Evolutionary conservation across 2,888 invertebrate species (phyloP).

Genomic region (Tipula helvola): DNA sequence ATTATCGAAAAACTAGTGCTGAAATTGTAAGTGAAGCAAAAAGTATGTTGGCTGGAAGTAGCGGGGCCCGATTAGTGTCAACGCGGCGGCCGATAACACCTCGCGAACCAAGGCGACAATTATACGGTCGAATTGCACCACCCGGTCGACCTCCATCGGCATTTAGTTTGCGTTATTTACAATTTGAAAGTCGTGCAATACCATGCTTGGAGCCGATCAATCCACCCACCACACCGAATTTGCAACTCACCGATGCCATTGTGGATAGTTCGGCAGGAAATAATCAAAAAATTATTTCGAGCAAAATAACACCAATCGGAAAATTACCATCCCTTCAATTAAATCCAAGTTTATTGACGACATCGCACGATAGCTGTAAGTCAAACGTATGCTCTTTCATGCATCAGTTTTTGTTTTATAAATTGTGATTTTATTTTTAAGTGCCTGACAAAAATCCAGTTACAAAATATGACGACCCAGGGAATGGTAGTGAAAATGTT

Average conservation of each 20-base stretch:
- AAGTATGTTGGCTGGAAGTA: slow-evolving; percentile 39
- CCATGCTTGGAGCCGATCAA: slow-evolving; percentile 31
- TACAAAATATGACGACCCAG: neutral
- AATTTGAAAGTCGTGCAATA: slow-evolving; percentile 37
- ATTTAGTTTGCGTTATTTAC: slow-evolving; percentile 56
- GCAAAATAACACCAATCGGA: slow-evolving; percentile 7
- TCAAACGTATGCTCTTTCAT: neutral
- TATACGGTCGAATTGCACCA: slow-evolving; percentile 50
- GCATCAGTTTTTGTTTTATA: neutral
- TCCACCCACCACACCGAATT: slow-evolving; percentile 12
- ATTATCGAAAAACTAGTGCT: slow-evolving; percentile 54
- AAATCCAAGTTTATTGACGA: slow-evolving; percentile 16
- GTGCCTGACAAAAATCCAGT: neutral
- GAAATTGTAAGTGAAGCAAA: slow-evolving; percentile 71
- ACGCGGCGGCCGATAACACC: slow-evolving; percentile 82
- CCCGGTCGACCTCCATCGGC: slow-evolving; percentile 58
- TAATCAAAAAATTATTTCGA: neutral
- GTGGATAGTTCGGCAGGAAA: slow-evolving; percentile 12
- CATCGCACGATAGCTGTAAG: slow-evolving; percentile 19
- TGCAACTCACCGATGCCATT: slow-evolving; percentile 17
- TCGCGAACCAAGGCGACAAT: slow-evolving; percentile 60
- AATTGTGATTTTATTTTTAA: neutral
- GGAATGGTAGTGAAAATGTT: neutral
- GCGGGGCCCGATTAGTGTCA: slow-evolving; percentile 41
- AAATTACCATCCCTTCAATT: slow-evolving; percentile 19